Conservation (phyloP, 2,113 vertebrate genomes). For the Empidonax alnorum region DNA sequence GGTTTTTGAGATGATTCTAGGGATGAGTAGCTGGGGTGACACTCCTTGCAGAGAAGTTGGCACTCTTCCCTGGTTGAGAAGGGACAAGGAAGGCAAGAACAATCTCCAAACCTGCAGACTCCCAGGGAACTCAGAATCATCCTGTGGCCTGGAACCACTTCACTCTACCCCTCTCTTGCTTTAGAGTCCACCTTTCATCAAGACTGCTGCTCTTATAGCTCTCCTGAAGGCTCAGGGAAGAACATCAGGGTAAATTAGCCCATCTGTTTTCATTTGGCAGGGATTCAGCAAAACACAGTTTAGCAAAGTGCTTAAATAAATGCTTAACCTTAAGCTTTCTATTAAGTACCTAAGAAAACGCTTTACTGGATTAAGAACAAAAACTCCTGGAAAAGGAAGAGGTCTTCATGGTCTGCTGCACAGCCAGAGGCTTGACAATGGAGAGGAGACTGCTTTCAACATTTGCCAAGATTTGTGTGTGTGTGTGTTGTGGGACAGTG, state of each 20-base stretch:
- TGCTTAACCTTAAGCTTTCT: conserved; percentile 23
- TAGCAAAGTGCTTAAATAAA: conserved; percentile 27
- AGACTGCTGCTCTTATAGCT: neutral
- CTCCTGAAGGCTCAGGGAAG: neutral
- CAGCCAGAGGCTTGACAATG: neutral
- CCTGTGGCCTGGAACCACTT: neutral
- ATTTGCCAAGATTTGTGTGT: neutral
- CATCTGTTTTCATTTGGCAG: conserved; percentile 41
- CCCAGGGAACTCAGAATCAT: neutral
- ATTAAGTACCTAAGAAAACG: neutral
- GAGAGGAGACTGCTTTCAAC: neutral
- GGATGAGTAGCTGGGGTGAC: neutral
- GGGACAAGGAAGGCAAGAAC: neutral
- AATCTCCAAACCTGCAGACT: neutral
- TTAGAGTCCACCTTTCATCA: neutral
- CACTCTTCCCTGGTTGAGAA: neutral
- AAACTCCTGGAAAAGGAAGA: neutral
- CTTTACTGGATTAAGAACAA: neutral
- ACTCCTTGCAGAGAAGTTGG: neutral
- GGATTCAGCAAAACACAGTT: conserved; percentile 8
- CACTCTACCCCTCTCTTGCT: neutral
- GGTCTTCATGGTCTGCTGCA: neutral
- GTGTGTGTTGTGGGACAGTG: neutral
- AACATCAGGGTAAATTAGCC: conserved; percentile 13
- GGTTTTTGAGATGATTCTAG: neutral